These are phyloP conservation scores for Zosterops pallidus DNA, from an alignment of 2,113 vertebrate genomes.

Conservation along the genomic window DNA sequence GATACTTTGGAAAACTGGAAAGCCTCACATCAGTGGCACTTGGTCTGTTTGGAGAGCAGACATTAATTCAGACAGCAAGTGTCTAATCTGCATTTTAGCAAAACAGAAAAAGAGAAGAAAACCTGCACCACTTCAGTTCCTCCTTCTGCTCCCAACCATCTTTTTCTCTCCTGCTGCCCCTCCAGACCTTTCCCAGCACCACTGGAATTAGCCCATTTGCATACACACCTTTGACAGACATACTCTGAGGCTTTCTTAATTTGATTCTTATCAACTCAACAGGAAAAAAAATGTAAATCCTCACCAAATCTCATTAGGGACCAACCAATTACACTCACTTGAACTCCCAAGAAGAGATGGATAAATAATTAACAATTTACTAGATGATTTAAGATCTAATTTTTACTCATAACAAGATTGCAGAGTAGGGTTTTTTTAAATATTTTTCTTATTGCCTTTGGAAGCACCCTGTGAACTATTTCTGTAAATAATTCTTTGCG, in stretches of 20 bases:
- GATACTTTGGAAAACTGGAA: background rate
- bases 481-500: background rate
- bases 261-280: background rate
- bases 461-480: background rate
- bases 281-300: slow-evolving; percentile 6
- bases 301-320: background rate
- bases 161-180: background rate
- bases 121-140: background rate
- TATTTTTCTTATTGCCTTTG: background rate
- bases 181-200: background rate
- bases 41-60: background rate
- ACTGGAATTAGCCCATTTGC: background rate
- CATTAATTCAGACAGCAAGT: slow-evolving; percentile 17
- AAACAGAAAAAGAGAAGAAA: slow-evolving; percentile 1
- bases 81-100: slow-evolving; percentile 42
- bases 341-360: background rate
- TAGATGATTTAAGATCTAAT: background rate
- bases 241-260: background rate
- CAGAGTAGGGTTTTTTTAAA: background rate
- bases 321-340: background rate
- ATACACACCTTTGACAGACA: background rate
- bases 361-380: slow-evolving; percentile 30
- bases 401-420: background rate
- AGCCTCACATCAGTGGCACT: background rate
- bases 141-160: background rate